Base-by-base conservation (phyloP, 2,797 vertebrate species). In the Oreortyx pictus region DNA sequence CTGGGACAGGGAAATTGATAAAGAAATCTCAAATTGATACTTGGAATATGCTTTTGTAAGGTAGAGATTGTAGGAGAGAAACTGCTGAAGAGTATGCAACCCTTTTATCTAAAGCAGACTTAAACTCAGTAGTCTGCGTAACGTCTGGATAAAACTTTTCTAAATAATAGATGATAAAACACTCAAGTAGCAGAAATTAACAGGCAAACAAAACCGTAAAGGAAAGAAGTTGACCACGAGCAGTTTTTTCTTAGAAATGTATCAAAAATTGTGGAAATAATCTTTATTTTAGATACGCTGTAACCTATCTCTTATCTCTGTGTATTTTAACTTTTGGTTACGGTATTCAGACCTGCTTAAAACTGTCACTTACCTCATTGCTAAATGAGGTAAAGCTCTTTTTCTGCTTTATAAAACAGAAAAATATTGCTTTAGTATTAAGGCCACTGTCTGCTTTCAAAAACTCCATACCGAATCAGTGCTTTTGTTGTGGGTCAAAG, bases 131-230 rank as follows among this genome's bases (percentile, higher is more conserved):
- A 13, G 44, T 62, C 27, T 82, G 10, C 46, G 23, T 35, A 49
- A 49, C 52, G 17, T 74, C 61, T 65, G 47, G 14, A 5, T 62
- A 57, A 92, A 83, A 56, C 6, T 31, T 73, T 70, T 66, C 29
- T 80, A 78, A 83, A 68, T 59, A 68, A 59, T 43, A 87, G 68
- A 19, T 31, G 33, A 52, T 64, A 22, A 86, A 93, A 82, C 27
- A 66, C 43, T 76, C 74, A 72, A 5, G 0, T 3, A 86, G 41
- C 3, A 49, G 75, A 88, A 17, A 33, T 39, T 76, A 81, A 47
- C 8, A 44, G 39, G 23, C 15, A 41, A 72, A 50, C 22, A 73
- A 59, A 75, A 12, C 13, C 29, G 14, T 65, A 47, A 66, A 52
- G 50, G 49, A 47, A 66, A 79, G 37, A 14, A 49, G 57, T 43